A percentile compares a stretch with the other conserved stretches of the same genome.
Conservation (phyloP, 2,888 invertebrate genomes). For the Stomorhina lunata region DNA sequence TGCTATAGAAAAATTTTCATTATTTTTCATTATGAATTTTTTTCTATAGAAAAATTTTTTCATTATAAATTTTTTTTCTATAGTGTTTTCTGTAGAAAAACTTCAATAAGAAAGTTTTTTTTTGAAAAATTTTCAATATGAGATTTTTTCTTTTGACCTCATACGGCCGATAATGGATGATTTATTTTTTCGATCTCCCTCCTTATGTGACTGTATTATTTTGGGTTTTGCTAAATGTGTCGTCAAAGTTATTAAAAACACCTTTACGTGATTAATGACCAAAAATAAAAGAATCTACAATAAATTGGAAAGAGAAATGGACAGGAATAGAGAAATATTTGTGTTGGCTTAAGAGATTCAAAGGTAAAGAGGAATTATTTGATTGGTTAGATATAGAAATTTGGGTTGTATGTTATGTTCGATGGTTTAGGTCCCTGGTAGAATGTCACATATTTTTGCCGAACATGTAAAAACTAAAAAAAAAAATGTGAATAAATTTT, state of each 20-base stretch:
- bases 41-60: too few relatives aligned
- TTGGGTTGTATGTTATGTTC: neutral
- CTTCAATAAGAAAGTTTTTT: too few relatives aligned
- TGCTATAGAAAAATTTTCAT: too few relatives aligned
- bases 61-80: too few relatives aligned
- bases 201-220: neutral
- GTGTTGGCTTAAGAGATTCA: constrained; percentile 29
- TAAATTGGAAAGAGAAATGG: neutral
- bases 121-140: too few relatives aligned
- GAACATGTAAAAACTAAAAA: neutral
- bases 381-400: too few relatives aligned
- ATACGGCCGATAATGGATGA: too few relatives aligned
- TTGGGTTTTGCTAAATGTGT: neutral
- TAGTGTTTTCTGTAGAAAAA: too few relatives aligned
- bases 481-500: too few relatives aligned
- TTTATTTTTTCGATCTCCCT: too few relatives aligned
- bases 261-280: constrained; percentile 74
- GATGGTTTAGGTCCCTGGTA: neutral
- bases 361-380: neutral
- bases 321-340: constrained; percentile 31
- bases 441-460: neutral
- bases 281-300: constrained; percentile 72
- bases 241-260: constrained; percentile 57
- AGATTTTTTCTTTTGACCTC: too few relatives aligned
- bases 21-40: too few relatives aligned